Evolutionary conservation across 2,113 vertebrate species (phyloP).

Genomic region (Psammodynastes pulverulentus): DNA sequence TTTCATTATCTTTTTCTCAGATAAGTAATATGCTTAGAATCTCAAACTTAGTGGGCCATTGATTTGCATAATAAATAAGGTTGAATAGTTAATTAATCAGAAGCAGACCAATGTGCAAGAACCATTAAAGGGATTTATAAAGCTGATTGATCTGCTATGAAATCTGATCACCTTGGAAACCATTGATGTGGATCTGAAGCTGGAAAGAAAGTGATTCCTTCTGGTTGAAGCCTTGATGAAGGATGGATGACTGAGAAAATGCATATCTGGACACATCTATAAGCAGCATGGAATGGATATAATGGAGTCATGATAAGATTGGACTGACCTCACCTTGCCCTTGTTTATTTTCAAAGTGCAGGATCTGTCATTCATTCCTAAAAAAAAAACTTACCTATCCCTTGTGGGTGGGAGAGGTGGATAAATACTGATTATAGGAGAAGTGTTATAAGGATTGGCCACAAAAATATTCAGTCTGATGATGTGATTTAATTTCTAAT

Average conservation of each 20-base stretch:
- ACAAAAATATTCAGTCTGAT: neutral
- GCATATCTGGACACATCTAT: neutral
- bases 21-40: neutral
- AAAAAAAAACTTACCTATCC: neutral
- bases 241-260: neutral
- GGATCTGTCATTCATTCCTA: neutral
- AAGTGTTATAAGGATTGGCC: neutral
- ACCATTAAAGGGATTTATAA: neutral
- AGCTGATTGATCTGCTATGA: conserved; percentile 20
- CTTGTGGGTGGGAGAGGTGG: neutral
- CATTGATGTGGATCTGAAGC: neutral
- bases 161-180: conserved; percentile 16
- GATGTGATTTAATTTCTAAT: neutral
- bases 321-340: neutral
- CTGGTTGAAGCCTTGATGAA: neutral
- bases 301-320: neutral
- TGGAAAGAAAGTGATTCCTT: neutral
- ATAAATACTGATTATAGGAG: neutral
- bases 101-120: neutral
- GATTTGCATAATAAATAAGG: neutral
- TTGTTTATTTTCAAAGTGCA: neutral
- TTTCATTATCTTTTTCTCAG: neutral
- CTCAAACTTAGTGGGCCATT: neutral
- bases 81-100: neutral
- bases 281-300: neutral